Percentiles rank a stretch among this genome's conserved stretches.
phyloP scores from a whole-genome alignment of 2,113 vertebrate genomes.

The Bathybates hornii region DNA sequence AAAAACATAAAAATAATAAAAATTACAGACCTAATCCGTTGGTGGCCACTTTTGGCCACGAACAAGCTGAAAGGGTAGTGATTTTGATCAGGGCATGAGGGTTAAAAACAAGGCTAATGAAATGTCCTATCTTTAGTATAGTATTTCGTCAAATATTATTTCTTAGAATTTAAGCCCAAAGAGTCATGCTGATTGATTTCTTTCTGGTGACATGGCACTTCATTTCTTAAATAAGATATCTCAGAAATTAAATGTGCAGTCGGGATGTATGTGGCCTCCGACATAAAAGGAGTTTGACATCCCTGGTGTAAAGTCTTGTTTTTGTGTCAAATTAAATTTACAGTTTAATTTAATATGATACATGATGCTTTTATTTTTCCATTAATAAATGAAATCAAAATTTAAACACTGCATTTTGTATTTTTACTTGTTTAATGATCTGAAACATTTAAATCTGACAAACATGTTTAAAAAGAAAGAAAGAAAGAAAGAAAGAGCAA shows the following conservation, averaged over 20 bases:
- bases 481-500: background rate
- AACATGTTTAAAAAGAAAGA: background rate
- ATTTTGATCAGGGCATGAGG: too few species aligned
- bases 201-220: background rate
- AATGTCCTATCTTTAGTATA: background rate
- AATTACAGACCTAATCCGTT: too few species aligned
- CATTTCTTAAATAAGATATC: background rate
- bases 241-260: background rate
- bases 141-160: background rate
- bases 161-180: background rate
- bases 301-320: background rate
- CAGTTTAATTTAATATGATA: background rate
- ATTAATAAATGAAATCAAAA: background rate
- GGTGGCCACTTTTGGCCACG: too few species aligned
- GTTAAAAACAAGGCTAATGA: background rate
- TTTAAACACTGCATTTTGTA: background rate
- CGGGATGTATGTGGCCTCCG: background rate
- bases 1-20: too few species aligned
- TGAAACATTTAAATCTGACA: background rate
- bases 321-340: background rate
- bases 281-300: background rate
- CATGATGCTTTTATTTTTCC: background rate
- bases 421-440: background rate
- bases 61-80: too few species aligned
- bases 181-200: background rate